Conservation (phyloP, 1,140 invertebrate genomes). For the Sesamia nonagrioides region DNA sequence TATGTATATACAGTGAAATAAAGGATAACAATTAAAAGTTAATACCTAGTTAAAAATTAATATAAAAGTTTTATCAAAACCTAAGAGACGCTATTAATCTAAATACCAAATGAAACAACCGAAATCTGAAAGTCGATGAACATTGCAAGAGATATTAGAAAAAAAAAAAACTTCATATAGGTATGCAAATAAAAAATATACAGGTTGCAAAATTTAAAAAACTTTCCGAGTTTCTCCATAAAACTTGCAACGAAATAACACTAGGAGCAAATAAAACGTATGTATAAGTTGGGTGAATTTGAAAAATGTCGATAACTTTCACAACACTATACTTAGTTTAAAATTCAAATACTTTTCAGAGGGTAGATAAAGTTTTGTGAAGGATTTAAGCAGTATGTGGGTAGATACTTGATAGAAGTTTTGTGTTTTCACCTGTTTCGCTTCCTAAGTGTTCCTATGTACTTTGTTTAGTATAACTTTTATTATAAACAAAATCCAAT, state of each 20-base stretch:
- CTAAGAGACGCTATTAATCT: neutral
- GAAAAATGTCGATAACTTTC: slow-evolving; percentile 48
- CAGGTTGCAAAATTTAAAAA: slow-evolving; percentile 4
- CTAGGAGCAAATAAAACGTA: slow-evolving; percentile 45
- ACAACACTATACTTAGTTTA: slow-evolving; percentile 37
- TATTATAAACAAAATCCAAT: too few species aligned
- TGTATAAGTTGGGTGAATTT: slow-evolving; percentile 27
- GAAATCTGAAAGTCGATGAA: neutral
- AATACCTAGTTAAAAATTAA: too few species aligned
- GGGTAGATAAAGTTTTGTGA: slow-evolving; percentile 24
- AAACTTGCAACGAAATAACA: slow-evolving; percentile 46
- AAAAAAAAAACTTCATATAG: slow-evolving; percentile 35
- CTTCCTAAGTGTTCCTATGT: neutral
- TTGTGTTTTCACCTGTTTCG: neutral
- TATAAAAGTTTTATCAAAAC: too few species aligned
- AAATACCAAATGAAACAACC: neutral
- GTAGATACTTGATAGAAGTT: neutral
- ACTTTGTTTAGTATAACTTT: neutral
- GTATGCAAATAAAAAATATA: slow-evolving; percentile 47
- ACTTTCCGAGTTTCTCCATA: slow-evolving; percentile 42
- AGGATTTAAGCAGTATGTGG: slow-evolving; percentile 27
- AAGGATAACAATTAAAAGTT: too few species aligned
- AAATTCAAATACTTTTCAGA: slow-evolving; percentile 40
- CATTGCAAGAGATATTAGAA: neutral
- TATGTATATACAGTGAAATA: too few species aligned